phyloP scores from a whole-genome alignment of 2,113 vertebrate species.

The Dasypus novemcinctus region DNA sequence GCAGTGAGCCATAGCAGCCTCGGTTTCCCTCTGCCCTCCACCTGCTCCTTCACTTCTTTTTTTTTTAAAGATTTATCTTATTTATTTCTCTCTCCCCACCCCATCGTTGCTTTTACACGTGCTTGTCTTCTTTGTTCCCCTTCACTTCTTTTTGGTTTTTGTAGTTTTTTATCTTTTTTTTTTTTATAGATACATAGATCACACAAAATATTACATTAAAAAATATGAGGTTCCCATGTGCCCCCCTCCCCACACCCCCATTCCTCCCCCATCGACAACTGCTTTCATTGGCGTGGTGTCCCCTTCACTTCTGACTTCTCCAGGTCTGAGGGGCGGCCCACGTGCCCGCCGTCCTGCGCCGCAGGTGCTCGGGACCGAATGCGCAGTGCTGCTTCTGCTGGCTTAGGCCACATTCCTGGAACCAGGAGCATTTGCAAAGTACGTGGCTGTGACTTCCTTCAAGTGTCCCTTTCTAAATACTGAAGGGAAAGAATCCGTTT shows the following conservation, averaged over 20 bases:
- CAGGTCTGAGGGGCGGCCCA: not conserved
- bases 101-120: too few species aligned
- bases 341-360: not conserved
- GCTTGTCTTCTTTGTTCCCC: not conserved
- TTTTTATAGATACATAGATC: too few species aligned
- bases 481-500: not conserved
- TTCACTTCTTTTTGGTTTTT: too few species aligned
- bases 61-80: too few species aligned
- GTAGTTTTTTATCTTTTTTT: too few species aligned
- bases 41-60: not conserved
- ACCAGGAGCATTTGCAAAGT: not conserved
- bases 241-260: too few species aligned
- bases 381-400: not conserved
- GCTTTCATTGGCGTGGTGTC: too few species aligned
- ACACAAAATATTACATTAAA: too few species aligned
- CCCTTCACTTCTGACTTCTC: not conserved
- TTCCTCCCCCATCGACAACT: too few species aligned
- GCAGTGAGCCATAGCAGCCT: not conserved
- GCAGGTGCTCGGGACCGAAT: not conserved
- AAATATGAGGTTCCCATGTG: too few species aligned
- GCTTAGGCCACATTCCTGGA: not conserved
- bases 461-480: not conserved
- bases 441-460: conserved; percentile 1
- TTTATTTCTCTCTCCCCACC: too few species aligned
- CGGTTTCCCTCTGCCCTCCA: not conserved